Percentiles rank a stretch among this genome's conserved stretches.
Evolutionary conservation across 35 echinoderm and acorn worm species (phyloP).

Genomic region (Apostichopus japonicus): DNA sequence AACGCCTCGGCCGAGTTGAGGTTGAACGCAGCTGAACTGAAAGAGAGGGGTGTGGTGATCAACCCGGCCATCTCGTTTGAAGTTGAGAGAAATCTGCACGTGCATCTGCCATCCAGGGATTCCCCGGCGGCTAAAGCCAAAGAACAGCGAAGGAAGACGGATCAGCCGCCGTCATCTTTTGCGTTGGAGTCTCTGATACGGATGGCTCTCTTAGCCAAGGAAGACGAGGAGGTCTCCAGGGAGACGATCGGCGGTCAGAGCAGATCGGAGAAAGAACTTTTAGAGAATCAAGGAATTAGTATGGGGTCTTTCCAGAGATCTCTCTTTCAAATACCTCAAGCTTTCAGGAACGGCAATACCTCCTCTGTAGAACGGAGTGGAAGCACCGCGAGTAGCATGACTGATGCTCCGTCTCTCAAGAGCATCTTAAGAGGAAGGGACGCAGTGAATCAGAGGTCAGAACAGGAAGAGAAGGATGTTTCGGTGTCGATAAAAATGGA

Average conservation of each 20-base stretch:
- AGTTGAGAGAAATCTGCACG: neutral
- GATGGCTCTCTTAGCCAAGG: conserved; percentile 37
- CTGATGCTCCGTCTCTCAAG: conserved; percentile 31
- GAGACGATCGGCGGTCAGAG: neutral
- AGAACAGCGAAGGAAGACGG: neutral
- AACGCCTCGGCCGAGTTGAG: conserved; percentile 33
- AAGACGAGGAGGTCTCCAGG: neutral
- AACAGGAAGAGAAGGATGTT: neutral
- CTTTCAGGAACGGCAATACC: neutral
- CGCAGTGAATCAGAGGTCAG: neutral
- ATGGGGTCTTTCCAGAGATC: conserved; percentile 25
- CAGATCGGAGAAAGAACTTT: conserved; percentile 24
- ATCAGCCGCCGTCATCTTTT: conserved; percentile 12
- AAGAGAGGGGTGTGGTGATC: conserved; percentile 49
- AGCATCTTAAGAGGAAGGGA: conserved; percentile 9
- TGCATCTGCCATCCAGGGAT: neutral
- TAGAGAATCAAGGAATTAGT: conserved; percentile 11
- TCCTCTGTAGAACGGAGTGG: neutral
- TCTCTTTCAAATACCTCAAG: conserved; percentile 35
- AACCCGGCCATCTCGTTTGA: conserved; percentile 41
- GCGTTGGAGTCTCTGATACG: conserved; percentile 38
- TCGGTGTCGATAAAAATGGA: neutral
- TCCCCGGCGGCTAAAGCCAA: neutral
- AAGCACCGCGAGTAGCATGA: neutral
- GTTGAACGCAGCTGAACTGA: conserved; percentile 40